A percentile compares a stretch with the other conserved stretches of the same genome.
phyloP scores from a whole-genome alignment of 2,113 vertebrate genomes.

The Marmota flaviventris region DNA sequence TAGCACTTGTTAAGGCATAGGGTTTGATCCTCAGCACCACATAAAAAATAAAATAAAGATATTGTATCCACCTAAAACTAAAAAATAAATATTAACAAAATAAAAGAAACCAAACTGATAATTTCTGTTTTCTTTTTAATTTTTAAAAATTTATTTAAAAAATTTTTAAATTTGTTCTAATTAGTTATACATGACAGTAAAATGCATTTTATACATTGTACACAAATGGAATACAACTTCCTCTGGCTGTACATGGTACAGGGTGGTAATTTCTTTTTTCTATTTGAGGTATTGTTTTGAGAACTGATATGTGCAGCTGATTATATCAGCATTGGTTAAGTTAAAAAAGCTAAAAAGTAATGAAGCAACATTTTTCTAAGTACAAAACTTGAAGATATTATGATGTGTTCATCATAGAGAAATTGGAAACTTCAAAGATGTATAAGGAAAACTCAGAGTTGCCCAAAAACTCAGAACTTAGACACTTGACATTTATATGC shows the following conservation, averaged over 20 bases:
- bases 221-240: too few relatives aligned
- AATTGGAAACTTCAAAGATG: slow-evolving; percentile 7
- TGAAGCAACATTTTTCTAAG: not conserved
- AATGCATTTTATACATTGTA: too few relatives aligned
- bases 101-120: not conserved
- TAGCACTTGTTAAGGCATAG: too few relatives aligned
- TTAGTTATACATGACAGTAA: too few relatives aligned
- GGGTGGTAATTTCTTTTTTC: not conserved
- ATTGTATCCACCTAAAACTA: too few relatives aligned
- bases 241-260: too few relatives aligned
- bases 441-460: slow-evolving; percentile 12
- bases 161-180: too few relatives aligned
- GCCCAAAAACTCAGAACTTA: not conserved
- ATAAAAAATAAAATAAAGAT: too few relatives aligned
- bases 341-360: slow-evolving; percentile 29
- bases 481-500: not conserved
- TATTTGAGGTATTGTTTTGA: slow-evolving; percentile 44
- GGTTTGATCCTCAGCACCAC: too few relatives aligned
- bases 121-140: slow-evolving; percentile 16
- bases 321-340: slow-evolving; percentile 23
- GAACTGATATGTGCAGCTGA: slow-evolving; percentile 13
- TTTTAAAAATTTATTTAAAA: too few relatives aligned
- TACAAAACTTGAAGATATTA: slow-evolving; percentile 3
- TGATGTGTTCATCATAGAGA: not conserved
- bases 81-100: too few relatives aligned